Percentiles rank a stretch among this genome's conserved stretches.
These are phyloP conservation scores for Mallotus villosus DNA, from an alignment of 2,797 vertebrate species.

Conservation along the genomic window DNA sequence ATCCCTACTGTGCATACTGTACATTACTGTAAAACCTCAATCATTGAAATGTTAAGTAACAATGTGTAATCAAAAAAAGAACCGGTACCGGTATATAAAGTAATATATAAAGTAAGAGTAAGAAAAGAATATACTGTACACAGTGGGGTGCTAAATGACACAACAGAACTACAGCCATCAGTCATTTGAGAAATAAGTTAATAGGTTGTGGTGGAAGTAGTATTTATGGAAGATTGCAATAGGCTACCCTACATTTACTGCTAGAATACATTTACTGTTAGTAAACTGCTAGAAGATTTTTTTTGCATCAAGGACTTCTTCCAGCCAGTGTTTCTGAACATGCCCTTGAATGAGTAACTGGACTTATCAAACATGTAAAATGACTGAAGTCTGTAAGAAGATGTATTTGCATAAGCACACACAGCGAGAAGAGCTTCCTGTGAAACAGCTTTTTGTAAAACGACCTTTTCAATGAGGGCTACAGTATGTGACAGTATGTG, in stretches of 20 bases:
- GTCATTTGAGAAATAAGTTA: too few relatives aligned
- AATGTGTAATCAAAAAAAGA: too few relatives aligned
- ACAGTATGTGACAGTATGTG: not conserved
- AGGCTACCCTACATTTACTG: not conserved
- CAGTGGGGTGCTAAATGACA: too few relatives aligned
- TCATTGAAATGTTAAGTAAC: too few relatives aligned
- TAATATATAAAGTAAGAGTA: too few relatives aligned
- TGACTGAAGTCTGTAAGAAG: conserved; percentile 66
- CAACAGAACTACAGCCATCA: too few relatives aligned
- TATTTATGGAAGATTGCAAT: conserved; percentile 42
- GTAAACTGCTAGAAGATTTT: conserved; percentile 11
- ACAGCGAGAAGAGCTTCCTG: conserved; percentile 36
- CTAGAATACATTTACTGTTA: conserved; percentile 47
- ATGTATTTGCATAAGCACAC: conserved; percentile 65
- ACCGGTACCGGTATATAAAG: too few relatives aligned
- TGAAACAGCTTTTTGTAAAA: conserved; percentile 46
- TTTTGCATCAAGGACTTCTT: conserved; percentile 32
- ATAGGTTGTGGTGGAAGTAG: not conserved
- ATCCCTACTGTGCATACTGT: not conserved
- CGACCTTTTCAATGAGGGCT: conserved; percentile 14
- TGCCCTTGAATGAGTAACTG: conserved; percentile 29
- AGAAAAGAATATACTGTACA: too few relatives aligned
- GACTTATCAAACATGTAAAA: conserved; percentile 54
- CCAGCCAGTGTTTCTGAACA: conserved; percentile 22
- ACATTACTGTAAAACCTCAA: too few relatives aligned